phyloP scores from a whole-genome alignment of 1,140 invertebrate species.

The Lepidurus couesii region DNA sequence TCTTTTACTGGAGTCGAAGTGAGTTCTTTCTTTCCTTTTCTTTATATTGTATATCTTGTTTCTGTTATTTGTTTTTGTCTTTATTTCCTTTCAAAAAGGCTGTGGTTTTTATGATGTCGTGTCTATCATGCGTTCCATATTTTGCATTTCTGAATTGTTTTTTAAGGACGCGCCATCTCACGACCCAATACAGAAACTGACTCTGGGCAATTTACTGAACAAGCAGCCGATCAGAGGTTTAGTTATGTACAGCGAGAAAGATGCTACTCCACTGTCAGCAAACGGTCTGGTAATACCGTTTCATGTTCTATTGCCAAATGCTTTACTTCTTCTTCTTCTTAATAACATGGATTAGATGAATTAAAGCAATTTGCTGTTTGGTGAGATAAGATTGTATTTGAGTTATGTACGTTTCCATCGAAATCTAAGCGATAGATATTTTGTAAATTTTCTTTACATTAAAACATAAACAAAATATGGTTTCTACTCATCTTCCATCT shows the following conservation, averaged over 20 bases:
- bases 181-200: not conserved
- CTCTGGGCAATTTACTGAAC: not conserved
- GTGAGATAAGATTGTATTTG: too few species aligned
- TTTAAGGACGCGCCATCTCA: not conserved
- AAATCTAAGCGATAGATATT: too few species aligned
- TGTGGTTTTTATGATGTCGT: not conserved
- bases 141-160: not conserved
- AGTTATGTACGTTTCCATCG: too few species aligned
- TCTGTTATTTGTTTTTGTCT: not conserved
- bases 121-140: not conserved
- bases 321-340: not conserved
- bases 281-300: not conserved
- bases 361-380: too few species aligned
- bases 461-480: too few species aligned
- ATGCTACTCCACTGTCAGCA: not conserved
- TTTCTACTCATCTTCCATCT: too few species aligned
- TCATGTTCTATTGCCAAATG: not conserved
- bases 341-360: too few species aligned
- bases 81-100: not conserved
- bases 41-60: not conserved
- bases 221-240: not conserved
- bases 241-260: not conserved
- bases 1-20: conserved; percentile 17
- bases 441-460: too few species aligned
- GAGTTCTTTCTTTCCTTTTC: not conserved